Conservation (phyloP, 1,140 invertebrate genomes). For the Brachionus rubens region DNA sequence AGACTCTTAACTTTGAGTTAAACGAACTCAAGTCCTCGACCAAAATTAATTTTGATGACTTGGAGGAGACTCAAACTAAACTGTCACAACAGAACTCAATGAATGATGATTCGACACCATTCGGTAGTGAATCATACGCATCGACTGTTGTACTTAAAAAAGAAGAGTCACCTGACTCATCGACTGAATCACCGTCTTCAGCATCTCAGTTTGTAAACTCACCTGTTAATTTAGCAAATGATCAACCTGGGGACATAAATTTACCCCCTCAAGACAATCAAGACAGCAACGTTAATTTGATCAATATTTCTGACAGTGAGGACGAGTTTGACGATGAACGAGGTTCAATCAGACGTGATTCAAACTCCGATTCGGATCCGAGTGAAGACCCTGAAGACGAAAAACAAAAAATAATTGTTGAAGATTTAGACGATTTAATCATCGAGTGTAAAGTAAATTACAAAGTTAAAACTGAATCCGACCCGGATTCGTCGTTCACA, state of each 20-base stretch:
- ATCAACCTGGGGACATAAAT: too few species aligned
- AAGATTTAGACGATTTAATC: background rate
- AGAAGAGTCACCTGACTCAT: too few species aligned
- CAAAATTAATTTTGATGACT: background rate
- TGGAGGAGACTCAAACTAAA: background rate
- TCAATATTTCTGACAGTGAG: too few species aligned
- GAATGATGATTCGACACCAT: constrained; percentile 23
- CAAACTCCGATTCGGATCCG: background rate
- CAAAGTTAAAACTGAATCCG: background rate
- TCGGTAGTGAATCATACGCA: constrained; percentile 4
- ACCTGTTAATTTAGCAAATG: too few species aligned
- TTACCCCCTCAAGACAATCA: too few species aligned
- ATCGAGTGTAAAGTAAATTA: constrained; percentile 42
- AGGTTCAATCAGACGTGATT: too few species aligned
- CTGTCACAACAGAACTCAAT: background rate
- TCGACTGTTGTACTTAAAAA: constrained; percentile 23
- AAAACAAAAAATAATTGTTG: too few species aligned
- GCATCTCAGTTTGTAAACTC: too few species aligned
- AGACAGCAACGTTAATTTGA: background rate
- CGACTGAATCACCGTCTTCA: too few species aligned
- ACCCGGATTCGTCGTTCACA: background rate
- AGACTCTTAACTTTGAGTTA: background rate
- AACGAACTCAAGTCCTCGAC: background rate
- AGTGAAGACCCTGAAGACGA: background rate
- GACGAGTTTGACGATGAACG: background rate